Conservation (phyloP, 2,888 invertebrate genomes). For the Yponomeuta sedellus region DNA sequence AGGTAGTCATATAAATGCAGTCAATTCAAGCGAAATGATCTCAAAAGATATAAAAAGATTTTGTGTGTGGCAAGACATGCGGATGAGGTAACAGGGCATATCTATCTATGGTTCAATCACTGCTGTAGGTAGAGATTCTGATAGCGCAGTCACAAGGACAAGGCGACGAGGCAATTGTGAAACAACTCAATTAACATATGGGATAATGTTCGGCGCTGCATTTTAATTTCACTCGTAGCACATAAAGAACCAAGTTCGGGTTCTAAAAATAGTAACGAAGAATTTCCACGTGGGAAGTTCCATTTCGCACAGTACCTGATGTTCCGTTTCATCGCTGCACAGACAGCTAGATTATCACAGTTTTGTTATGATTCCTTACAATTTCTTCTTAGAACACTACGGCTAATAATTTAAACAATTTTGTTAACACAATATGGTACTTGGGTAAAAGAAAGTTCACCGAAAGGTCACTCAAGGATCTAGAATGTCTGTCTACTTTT, state of each 20-base stretch:
- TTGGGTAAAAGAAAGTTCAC: slow-evolving; percentile 58
- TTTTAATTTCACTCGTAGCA: slow-evolving; percentile 43
- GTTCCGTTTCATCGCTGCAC: slow-evolving; percentile 49
- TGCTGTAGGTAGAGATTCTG: not conserved
- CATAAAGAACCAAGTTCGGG: slow-evolving; percentile 62
- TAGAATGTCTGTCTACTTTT: slow-evolving; percentile 52
- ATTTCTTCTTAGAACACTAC: slow-evolving; percentile 7
- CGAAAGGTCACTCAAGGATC: slow-evolving; percentile 73
- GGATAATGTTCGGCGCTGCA: not conserved
- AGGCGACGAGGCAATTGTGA: not conserved
- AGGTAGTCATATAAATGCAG: not conserved
- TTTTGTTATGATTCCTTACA: slow-evolving; percentile 21
- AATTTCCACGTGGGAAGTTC: slow-evolving; percentile 74
- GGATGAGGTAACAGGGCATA: slow-evolving; percentile 1
- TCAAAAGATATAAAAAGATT: not conserved
- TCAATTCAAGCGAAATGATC: not conserved
- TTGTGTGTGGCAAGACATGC: not conserved
- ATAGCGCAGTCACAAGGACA: slow-evolving; percentile 5
- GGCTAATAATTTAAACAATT: not conserved
- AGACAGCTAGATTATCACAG: slow-evolving; percentile 59
- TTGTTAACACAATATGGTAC: slow-evolving; percentile 48
- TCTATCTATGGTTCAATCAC: not conserved
- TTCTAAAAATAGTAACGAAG: slow-evolving; percentile 72
- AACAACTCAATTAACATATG: not conserved
- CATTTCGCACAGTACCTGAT: slow-evolving; percentile 57